These are phyloP conservation scores for Tricholaema leucomelas DNA, from an alignment of 2,113 vertebrate genomes.

Conservation along the genomic window DNA sequence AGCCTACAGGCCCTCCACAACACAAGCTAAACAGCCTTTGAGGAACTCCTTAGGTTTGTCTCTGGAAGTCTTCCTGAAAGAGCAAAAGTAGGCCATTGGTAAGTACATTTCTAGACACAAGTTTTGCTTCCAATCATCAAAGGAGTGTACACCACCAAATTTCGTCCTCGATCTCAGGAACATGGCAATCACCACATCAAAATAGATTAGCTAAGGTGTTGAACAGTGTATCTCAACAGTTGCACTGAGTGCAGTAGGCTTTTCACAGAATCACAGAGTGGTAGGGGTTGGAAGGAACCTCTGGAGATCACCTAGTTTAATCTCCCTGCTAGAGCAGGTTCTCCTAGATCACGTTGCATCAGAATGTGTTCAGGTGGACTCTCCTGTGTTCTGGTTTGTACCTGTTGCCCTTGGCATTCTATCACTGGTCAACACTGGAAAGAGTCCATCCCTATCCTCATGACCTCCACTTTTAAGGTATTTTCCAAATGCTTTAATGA, in stretches of 20 bases:
- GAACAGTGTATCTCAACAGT: not conserved
- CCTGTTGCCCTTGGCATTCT: no score
- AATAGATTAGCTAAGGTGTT: not conserved
- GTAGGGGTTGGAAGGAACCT: no score
- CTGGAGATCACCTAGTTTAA: no score
- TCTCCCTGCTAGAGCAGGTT: no score
- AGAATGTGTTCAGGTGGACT: no score
- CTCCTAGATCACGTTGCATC: no score
- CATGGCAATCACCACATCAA: not conserved
- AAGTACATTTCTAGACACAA: not conserved
- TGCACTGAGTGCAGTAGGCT: not conserved
- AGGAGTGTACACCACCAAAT: not conserved
- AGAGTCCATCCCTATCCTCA: no score
- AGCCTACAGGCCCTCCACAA: no score
- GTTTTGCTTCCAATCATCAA: not conserved
- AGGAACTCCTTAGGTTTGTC: not conserved
- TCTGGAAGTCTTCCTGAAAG: not conserved
- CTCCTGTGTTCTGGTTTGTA: no score
- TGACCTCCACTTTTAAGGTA: not conserved
- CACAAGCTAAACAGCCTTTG: accelerated
- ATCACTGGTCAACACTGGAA: no score
- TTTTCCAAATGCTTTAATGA: not conserved
- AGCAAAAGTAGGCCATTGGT: not conserved
- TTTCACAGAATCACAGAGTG: no score
- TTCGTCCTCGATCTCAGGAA: not conserved